Conservation (phyloP, 23 tunicate species). For the Trididemnum clinides region DNA sequence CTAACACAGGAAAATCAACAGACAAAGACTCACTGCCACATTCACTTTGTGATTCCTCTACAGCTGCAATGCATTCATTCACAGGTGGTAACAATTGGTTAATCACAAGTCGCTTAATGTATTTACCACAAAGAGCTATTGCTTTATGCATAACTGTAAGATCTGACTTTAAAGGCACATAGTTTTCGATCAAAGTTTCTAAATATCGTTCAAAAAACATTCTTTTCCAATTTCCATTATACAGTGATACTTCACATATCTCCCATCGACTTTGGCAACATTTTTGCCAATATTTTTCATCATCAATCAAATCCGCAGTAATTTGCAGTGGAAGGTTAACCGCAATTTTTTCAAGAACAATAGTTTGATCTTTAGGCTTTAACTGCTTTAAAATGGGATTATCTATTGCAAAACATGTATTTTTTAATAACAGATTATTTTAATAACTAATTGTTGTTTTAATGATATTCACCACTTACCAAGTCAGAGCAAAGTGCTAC, state of each 20-base stretch:
- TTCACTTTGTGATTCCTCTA: constrained; percentile 85
- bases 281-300: constrained; percentile 92
- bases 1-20: constrained; percentile 72
- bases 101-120: constrained; percentile 69
- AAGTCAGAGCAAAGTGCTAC: no score
- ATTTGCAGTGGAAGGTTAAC: constrained; percentile 58
- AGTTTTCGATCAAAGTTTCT: constrained; percentile 79
- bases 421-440: background rate
- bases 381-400: constrained; percentile 77
- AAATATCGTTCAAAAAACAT: constrained; percentile 88
- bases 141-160: constrained; percentile 62
- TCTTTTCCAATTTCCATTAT: constrained; percentile 93
- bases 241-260: constrained; percentile 73
- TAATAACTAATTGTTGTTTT: background rate
- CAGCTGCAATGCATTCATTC: constrained; percentile 31
- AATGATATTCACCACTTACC: no score
- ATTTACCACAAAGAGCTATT: constrained; percentile 54
- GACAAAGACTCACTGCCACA: constrained; percentile 69
- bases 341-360: constrained; percentile 75
- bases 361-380: constrained; percentile 67
- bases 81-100: constrained; percentile 91
- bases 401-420: constrained; percentile 26
- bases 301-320: constrained; percentile 78
- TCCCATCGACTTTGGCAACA: constrained; percentile 72
- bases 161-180: constrained; percentile 80